Conservation (phyloP, 2,888 invertebrate genomes). For the Tupiocoris notatus region DNA sequence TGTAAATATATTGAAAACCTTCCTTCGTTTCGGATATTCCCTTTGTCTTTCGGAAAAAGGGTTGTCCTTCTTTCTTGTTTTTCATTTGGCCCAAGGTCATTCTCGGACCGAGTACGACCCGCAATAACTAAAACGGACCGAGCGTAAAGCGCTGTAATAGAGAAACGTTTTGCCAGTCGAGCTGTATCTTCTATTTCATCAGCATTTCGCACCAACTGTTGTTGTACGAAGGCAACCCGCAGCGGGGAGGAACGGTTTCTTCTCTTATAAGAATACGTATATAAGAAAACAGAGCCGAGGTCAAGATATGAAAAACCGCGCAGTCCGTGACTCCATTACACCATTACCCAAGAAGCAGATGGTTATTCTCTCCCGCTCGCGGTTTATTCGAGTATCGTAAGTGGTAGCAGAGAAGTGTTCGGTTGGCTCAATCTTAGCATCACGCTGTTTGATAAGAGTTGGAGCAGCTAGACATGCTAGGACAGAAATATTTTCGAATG, state of each 20-base stretch:
- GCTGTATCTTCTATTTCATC: constrained; percentile 21
- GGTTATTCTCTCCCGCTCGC: background rate
- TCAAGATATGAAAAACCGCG: constrained; percentile 20
- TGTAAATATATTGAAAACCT: no score
- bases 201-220: constrained; percentile 13
- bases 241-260: background rate
- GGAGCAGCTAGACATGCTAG: no score
- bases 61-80: background rate
- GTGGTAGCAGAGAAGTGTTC: background rate
- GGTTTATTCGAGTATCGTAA: background rate
- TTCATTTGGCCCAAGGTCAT: background rate
- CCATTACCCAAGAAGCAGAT: background rate
- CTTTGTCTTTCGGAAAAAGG: background rate
- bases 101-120: background rate
- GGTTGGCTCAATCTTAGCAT: background rate
- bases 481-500: no score
- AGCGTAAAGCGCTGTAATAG: constrained; percentile 11
- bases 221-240: background rate
- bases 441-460: background rate
- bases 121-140: constrained; percentile 5
- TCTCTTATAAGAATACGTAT: background rate
- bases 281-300: constrained; percentile 16
- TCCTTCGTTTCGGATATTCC: background rate
- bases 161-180: background rate
- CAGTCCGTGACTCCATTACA: background rate